Evolutionary conservation across 1,140 invertebrate genomes (phyloP).

Genomic region (Neotoxoptera formosana): DNA sequence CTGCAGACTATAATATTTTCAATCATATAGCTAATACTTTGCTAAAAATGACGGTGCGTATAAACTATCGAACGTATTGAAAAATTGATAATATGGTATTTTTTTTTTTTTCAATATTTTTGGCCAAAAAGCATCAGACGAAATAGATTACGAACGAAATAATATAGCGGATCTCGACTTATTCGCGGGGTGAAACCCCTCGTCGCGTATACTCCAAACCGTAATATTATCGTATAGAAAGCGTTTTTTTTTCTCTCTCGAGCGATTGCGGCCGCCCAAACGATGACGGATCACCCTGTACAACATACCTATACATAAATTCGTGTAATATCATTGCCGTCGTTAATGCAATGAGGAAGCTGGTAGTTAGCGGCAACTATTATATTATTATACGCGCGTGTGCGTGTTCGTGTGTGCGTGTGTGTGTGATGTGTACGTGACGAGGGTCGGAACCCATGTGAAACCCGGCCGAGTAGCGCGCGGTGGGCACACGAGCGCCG

Average conservation of each 20-base stretch:
- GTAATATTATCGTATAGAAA: background rate
- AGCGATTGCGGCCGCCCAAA: background rate
- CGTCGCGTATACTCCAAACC: background rate
- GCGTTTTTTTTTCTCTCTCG: background rate
- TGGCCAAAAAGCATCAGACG: too few relatives aligned
- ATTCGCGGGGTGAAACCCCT: background rate
- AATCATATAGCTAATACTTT: background rate
- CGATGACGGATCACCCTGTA: background rate
- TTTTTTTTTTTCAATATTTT: too few relatives aligned
- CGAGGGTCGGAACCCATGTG: conserved; percentile 44
- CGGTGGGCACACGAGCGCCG: background rate
- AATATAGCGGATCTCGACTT: background rate
- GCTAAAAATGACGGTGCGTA: background rate
- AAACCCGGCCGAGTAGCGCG: background rate
- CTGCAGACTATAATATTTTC: too few relatives aligned
- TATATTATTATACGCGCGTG: background rate
- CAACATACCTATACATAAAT: too few relatives aligned
- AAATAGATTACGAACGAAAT: background rate
- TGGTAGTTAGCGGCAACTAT: conserved; percentile 2
- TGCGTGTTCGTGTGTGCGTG: background rate
- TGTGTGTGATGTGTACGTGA: background rate
- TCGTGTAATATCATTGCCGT: background rate
- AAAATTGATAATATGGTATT: background rate
- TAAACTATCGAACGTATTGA: too few relatives aligned
- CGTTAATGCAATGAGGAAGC: conserved; percentile 38